These are phyloP conservation scores for Polietes domitor DNA, from an alignment of 2,888 invertebrate genomes.

Conservation along the genomic window DNA sequence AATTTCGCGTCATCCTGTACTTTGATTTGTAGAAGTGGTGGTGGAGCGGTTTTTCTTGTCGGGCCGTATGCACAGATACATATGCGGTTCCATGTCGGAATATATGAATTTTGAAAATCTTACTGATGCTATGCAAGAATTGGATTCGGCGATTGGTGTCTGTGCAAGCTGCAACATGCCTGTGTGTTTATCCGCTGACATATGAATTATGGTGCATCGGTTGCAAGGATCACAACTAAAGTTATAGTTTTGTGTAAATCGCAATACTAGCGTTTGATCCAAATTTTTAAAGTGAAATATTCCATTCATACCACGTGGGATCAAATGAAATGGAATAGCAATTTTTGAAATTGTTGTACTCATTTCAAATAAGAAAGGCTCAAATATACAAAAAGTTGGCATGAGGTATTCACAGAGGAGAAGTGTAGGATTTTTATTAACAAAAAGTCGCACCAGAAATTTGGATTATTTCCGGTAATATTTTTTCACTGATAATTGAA, in stretches of 20 bases:
- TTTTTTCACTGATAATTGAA: too few species aligned
- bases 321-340: too few species aligned
- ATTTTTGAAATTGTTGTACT: too few species aligned
- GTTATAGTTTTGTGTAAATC: background rate
- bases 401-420: too few species aligned
- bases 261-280: background rate
- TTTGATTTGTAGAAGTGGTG: background rate
- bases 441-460: too few species aligned
- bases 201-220: conserved; percentile 9
- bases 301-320: too few species aligned
- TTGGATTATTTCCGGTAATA: too few species aligned
- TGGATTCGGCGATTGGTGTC: background rate
- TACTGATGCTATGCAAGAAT: background rate
- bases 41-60: background rate
- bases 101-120: conserved; percentile 15
- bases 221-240: background rate
- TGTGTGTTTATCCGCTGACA: background rate
- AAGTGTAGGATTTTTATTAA: too few species aligned
- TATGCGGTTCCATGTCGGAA: background rate
- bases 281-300: background rate
- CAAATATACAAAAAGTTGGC: too few species aligned
- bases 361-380: too few species aligned
- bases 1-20: background rate
- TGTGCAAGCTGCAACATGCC: background rate
- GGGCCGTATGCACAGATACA: background rate